These are phyloP conservation scores for Pocota personata DNA, from an alignment of 2,888 invertebrate species.

Conservation along the genomic window DNA sequence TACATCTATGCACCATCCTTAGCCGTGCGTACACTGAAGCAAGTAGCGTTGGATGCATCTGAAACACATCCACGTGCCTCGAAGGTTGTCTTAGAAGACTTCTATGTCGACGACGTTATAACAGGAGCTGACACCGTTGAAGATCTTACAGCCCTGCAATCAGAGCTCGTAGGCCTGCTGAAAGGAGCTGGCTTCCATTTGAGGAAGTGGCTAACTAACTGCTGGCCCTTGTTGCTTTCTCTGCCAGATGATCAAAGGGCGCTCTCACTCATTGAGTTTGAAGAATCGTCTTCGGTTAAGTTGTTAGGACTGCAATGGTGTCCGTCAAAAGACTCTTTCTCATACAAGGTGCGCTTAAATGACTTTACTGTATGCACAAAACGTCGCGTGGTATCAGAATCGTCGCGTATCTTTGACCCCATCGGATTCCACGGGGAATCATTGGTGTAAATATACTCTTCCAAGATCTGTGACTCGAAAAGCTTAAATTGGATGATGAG, in stretches of 20 bases:
- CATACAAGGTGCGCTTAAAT: background rate
- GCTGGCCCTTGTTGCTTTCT: background rate
- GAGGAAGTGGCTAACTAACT: background rate
- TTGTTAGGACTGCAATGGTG: background rate
- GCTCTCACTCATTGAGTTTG: background rate
- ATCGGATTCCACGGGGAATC: background rate
- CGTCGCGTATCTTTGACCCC: slow-evolving; percentile 6
- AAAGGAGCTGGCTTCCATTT: background rate
- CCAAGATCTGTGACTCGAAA: background rate
- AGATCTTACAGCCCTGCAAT: background rate
- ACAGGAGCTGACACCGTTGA: background rate
- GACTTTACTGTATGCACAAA: background rate
- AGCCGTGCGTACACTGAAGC: background rate
- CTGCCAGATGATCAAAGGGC: background rate
- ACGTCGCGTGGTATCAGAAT: background rate
- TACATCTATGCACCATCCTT: background rate
- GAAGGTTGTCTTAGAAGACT: too few relatives aligned
- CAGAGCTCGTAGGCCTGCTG: background rate
- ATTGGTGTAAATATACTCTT: slow-evolving; percentile 1
- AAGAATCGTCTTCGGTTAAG: background rate
- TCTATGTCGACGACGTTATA: background rate
- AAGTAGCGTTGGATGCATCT: background rate
- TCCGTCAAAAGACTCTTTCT: background rate
- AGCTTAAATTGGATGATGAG: background rate
- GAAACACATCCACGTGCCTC: too few relatives aligned